Evolutionary conservation across 2,113 vertebrate genomes (phyloP), one percentile per base, ranked within the genome.

Genomic region (Suricata suricatta): DNA sequence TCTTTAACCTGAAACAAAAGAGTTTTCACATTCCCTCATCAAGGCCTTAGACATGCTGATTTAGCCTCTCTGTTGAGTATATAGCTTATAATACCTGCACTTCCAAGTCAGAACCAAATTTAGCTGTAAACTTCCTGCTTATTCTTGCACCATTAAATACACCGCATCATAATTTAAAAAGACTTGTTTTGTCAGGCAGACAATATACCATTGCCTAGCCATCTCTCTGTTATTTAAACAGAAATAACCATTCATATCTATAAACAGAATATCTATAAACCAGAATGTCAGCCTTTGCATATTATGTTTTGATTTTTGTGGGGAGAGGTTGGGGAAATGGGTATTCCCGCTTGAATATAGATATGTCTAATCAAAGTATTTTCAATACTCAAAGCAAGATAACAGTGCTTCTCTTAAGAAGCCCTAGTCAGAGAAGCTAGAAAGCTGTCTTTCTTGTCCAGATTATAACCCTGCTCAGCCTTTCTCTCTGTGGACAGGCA

Each of bases 101-200:
- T 82, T 88, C 13, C 17, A 57, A 87, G 57, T 93, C 72, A 94
- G 57, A 86, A 86, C 31, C 93, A 94, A 69, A 93, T 33, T 82
- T 38, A 90, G 80, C 80, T 66, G 41, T 44, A 25, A 88, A 64
- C 29, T 66, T 84, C 27, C 15, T 29, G 76, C 19, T 71, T 96
- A 71, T 96, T 80, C 71, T 66, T 83, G 27, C 5, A 35, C 33
- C 10, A 4, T 83, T 81, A 71, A 86, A 74, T 60, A 23, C 1
- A 19, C 29, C 38, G 94, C 44, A 91, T 93, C n/a, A 41, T 57
- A 57, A 90, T 77, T 94, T 93, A 27, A 50, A 95, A 95, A 82
- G 68, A 60, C 50, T 85, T 89, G 38, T 68, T 84, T 97, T 86
- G 83, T 35, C 66, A 90, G 68, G 50, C 57, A 93, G 72, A 93